Conservation (phyloP, 1,140 invertebrate genomes). For the Drosophila nikananu region DNA sequence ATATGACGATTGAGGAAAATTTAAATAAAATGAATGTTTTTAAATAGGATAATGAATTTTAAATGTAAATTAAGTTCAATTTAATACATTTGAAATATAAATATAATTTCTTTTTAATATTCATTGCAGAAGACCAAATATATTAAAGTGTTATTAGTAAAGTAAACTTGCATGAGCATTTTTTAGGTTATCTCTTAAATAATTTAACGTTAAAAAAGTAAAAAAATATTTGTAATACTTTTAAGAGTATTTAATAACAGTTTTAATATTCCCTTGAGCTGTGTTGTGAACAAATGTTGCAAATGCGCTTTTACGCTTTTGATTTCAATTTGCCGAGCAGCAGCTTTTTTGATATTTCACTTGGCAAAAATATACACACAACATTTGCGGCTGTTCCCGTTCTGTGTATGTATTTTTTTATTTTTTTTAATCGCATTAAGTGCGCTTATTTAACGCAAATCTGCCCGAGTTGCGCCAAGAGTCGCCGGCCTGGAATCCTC, state of each 20-base stretch:
- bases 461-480: conserved; percentile 52
- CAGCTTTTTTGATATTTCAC: conserved; percentile 68
- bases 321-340: conserved; percentile 67
- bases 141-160: too few relatives aligned
- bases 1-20: neutral
- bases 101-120: too few relatives aligned
- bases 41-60: neutral
- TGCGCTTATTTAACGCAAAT: conserved; percentile 84
- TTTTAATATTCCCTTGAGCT: neutral
- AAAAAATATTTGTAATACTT: neutral
- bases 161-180: too few relatives aligned
- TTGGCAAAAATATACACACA: conserved; percentile 34
- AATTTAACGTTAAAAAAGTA: neutral
- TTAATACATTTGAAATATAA: too few relatives aligned
- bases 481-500: conserved; percentile 22
- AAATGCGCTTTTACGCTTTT: conserved; percentile 84
- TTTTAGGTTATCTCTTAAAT: neutral
- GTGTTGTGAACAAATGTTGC: conserved; percentile 65
- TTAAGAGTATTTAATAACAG: neutral
- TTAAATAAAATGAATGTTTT: neutral
- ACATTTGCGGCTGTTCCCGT: conserved; percentile 20
- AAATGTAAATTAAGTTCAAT: neutral
- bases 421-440: conserved; percentile 84
- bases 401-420: conserved; percentile 57
- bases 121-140: too few relatives aligned